Conservation (phyloP, 2,888 invertebrate species). For the Troides aeacus region DNA sequence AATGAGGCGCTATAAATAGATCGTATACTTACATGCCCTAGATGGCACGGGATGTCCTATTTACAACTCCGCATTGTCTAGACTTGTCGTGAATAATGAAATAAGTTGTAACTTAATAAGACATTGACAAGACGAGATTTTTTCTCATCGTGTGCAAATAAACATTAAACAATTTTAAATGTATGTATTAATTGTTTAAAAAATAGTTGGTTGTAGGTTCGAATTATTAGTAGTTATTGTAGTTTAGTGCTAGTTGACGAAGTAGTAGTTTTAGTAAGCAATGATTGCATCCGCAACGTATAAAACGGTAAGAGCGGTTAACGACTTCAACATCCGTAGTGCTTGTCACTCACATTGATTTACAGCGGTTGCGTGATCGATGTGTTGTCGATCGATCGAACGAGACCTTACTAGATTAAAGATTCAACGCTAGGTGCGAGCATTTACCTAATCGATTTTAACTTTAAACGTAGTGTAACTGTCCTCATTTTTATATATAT, state of each 20-base stretch:
- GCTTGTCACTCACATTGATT: constrained; percentile 26
- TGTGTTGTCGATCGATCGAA: constrained; percentile 11
- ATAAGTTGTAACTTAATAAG: constrained; percentile 14
- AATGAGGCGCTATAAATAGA: constrained; percentile 28
- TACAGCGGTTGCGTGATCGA: constrained; percentile 16
- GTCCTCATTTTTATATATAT: not conserved
- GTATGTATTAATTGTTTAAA: no score
- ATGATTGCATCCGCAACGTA: constrained; percentile 21
- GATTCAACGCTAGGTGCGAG: not conserved
- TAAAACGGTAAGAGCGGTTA: constrained; percentile 22
- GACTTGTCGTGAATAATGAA: constrained; percentile 29
- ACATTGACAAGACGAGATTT: constrained; percentile 15
- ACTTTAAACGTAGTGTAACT: not conserved
- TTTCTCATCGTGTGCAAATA: not conserved
- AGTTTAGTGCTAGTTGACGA: not conserved
- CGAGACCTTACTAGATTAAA: constrained; percentile 2
- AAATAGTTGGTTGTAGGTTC: no score
- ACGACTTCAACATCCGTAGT: constrained; percentile 27
- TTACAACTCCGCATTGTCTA: constrained; percentile 23
- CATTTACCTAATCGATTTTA: not conserved
- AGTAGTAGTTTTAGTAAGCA: constrained; percentile 7
- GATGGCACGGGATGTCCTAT: constrained; percentile 28
- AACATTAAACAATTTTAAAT: not conserved
- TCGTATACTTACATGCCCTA: constrained; percentile 22
- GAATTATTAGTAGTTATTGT: not conserved